Base-by-base conservation (phyloP, 2,113 vertebrate species). In the Lathamus discolor region DNA sequence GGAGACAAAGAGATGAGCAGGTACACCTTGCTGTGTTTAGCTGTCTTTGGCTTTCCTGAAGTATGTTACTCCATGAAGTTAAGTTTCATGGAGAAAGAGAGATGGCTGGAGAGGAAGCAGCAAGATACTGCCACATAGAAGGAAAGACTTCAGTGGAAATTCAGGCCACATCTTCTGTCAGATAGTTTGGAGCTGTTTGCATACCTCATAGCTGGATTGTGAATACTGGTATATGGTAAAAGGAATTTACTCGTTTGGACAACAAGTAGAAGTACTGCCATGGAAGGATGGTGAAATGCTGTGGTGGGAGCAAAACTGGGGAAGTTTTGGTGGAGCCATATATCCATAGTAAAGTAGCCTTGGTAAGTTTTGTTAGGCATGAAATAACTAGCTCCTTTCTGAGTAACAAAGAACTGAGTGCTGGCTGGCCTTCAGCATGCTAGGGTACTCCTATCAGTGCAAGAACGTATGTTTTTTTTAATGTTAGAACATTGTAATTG, bases 1-100 rank as follows among this genome's bases (percentile, higher is more conserved):
- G 99, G 99, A 99, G 98, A 95, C 98, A 99, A 96, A 99, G 97
- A 97, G 99, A 99, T 78, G 99, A 99, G 37, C 99, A 99, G 98
- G 99, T 99, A 97, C 51, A 66, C 19, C 37, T 89, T 76, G 55
- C 51, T 88, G 39, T 43, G 37, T 86, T 90, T 79, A 59, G 22
- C 51, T 88, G 54, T 19, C 48, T 88, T 83, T 74, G 69, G 7
- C 72, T 87, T 86, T 68, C 68, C 41, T 79, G 12, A 93, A 73
- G 51, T 87, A 15, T 8, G 5, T 67, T 77, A 27, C 16, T 43
- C 10, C 11, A 5, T 83, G 46, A 55, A 46, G 9, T 31, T 72
- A 49, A 49, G 35, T 41, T 16, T 78, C 20, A 27, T 51, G 43
- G 20, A 7, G 73, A 73, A 33, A 69, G 20, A 81, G 52, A 48